Conservation (phyloP, 2,888 invertebrate species). For the Ophion ellenae region DNA sequence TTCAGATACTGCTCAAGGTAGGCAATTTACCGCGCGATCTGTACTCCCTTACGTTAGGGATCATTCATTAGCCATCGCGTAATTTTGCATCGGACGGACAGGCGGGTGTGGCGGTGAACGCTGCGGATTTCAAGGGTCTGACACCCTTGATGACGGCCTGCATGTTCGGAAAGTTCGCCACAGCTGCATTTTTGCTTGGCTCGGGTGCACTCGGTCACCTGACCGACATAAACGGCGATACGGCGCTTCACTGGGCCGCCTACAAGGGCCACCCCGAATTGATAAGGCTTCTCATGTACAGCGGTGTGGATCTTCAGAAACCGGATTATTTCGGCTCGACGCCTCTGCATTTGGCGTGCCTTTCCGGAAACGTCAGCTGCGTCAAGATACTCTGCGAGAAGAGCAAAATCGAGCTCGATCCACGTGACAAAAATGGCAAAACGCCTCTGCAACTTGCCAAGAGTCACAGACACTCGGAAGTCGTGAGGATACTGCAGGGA, state of each 20-base stretch:
- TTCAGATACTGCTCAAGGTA: constrained; percentile 88
- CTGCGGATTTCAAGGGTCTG: constrained; percentile 94
- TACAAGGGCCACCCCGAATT: constrained; percentile 96
- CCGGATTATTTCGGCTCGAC: constrained; percentile 97
- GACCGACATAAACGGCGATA: constrained; percentile 96
- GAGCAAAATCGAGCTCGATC: constrained; percentile 94
- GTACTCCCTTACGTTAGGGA: not conserved
- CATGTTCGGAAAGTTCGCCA: constrained; percentile 96
- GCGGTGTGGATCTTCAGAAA: constrained; percentile 94
- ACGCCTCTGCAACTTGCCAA: constrained; percentile 95
- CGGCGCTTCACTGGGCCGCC: constrained; percentile 96
- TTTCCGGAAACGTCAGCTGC: constrained; percentile 94
- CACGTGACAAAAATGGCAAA: constrained; percentile 95
- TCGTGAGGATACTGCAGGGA: constrained; percentile 91
- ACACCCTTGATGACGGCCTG: constrained; percentile 96
- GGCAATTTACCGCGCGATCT: not conserved
- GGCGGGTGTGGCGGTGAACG: constrained; percentile 94
- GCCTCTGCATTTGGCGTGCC: constrained; percentile 94
- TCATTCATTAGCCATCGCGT: not conserved
- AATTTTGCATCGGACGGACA: constrained; percentile 79
- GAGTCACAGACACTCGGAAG: constrained; percentile 93
- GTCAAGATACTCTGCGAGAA: constrained; percentile 95
- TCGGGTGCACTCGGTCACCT: constrained; percentile 94
- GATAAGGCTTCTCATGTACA: constrained; percentile 94
- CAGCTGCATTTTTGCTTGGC: constrained; percentile 95